These are phyloP conservation scores for Cephus pulcher DNA, from an alignment of 2,888 invertebrate genomes.

Conservation along the genomic window DNA sequence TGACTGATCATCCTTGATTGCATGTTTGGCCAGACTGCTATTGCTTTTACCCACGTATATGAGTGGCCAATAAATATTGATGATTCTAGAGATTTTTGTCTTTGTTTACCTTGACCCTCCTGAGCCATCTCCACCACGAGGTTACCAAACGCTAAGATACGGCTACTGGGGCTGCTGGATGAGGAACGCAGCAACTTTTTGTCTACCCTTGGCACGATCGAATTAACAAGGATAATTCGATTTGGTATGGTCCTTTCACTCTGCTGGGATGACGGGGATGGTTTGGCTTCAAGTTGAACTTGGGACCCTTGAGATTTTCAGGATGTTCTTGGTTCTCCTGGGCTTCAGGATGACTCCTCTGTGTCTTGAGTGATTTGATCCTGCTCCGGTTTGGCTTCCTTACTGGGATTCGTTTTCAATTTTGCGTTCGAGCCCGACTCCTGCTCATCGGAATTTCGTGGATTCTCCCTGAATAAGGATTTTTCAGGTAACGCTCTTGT, in stretches of 20 bases:
- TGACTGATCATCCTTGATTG: not conserved
- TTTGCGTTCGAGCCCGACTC: not conserved
- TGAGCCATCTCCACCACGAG: not conserved
- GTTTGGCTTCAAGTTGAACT: not conserved
- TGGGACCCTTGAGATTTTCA: not conserved
- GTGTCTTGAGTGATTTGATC: not conserved
- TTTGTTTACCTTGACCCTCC: not conserved
- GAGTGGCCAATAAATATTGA: not conserved
- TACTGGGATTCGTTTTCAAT: not conserved
- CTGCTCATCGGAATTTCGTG: not conserved
- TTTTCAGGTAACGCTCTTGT: not conserved
- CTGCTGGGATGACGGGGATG: not conserved
- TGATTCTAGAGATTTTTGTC: not conserved
- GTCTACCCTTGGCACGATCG: not conserved
- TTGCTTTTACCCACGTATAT: not conserved
- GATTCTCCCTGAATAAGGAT: not conserved
- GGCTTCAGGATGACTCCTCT: not conserved
- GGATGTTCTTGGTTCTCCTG: not conserved
- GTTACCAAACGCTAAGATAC: not conserved
- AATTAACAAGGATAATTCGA: constrained; percentile 15
- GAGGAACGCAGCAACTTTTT: not conserved
- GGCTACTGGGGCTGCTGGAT: not conserved
- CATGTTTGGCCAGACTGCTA: not conserved
- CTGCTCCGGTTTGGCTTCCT: not conserved
- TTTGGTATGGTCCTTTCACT: not conserved